Base-by-base conservation (phyloP, 2,797 vertebrate species). In the Oryzias dopingdopingensis region DNA sequence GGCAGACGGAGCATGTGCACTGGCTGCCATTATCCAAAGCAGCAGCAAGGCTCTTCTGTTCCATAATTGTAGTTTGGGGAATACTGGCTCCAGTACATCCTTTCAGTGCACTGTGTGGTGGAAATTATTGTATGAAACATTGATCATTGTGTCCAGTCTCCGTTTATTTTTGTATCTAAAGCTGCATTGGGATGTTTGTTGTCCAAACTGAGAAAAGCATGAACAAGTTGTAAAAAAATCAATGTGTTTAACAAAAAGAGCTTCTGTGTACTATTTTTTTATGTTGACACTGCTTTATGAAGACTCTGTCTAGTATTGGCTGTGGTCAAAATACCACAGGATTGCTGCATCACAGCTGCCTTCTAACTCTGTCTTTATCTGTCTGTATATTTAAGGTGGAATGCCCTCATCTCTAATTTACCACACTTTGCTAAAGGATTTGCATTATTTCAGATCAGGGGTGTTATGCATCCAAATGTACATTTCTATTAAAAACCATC, bases 1-100 rank as follows among this genome's bases (percentile, higher is more conserved):
- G 67, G 52, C 48, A 47, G 47, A 40, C 5, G 47, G 41, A 67
- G 32, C 67, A 59, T 42, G 50, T 67, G 50, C 55, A 58, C 6
- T 48, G 37, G 4, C 56, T 55, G 18, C 29, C 16, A 51, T 56
- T 41, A 57, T 52, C 54, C 24, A 26, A 49, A 64, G 29, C 46
- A 57, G 49, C 58, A 59, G 54, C 70, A 42, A 67, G 61, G 49
- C 26, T 45, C 20, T 20, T 44, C 47, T 57, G 48, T 42, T 5
- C 50, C 43, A 16, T 50, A 48, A 64, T 59, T 49, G 55, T 41
- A 50, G 37, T 45, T 22, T 32, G 22, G 53, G 10, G 37, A 32
- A 57, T 26, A 15, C 52, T 57, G 41, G 55, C 42, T 62, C 8
- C 16, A 52, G 13, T 23, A 32, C 6, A 70, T 51, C 22, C 26